Base-by-base conservation (phyloP, 2,888 invertebrate species). In the Nomada fucata region DNA sequence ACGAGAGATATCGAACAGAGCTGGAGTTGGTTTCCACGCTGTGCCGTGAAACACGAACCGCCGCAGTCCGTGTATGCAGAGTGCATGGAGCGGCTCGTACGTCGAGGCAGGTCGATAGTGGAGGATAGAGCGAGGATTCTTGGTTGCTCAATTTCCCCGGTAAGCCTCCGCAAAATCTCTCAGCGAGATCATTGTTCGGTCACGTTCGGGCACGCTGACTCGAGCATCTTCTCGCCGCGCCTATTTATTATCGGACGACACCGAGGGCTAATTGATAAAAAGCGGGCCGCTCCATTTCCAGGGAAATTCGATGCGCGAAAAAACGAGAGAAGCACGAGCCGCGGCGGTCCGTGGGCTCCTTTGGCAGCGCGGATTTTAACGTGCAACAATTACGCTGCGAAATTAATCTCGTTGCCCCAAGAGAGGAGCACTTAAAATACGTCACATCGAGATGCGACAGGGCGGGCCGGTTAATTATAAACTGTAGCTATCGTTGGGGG, bases 121-220 rank as follows among this genome's bases (percentile, higher is more conserved):
- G 23, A 18, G 53, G 20, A 71, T 67, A 67, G 69, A 53, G 69
- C 67, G 53, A 47, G 57, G 74, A 63, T 71, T 75, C 75, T 82
- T 83, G 75, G 60, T 70, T 79, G 82, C 61, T 77, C 64, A 80
- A 86, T 80, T 82, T 80, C 77, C 74, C 50, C 68, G 61, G 76
- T 64, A 69, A 84, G 76, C 79, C 71, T 85, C 65, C 68, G 76
- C 73, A 69, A 84, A 87, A 85, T 72, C 86, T 79, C 70, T 47
- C 61, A 80, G 74, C 76, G 77, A 87, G 86, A 89, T 91, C 91
- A 91, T 91, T 91, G 91, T 91, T 91, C 90, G 86, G 90, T 91
- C 91, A 91, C 91, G 91, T 91, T 89, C 83, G 61, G 76, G 60
- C 79, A 78, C 76, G 87, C 87, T 86, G 86, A 89, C 87, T 89